phyloP scores from a whole-genome alignment of 2,888 invertebrate species.

The Arge pagana region DNA sequence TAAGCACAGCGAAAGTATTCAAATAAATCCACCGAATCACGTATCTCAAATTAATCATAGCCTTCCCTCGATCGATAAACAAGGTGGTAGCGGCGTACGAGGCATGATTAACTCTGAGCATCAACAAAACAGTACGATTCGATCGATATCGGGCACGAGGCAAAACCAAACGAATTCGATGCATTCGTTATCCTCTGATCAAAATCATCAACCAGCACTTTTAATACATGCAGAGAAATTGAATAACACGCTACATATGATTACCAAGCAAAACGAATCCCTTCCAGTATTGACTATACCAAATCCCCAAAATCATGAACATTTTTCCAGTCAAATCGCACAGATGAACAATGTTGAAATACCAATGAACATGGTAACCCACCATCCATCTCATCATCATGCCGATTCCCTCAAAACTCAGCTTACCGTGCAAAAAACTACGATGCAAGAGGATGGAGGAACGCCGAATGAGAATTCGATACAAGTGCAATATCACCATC shows the following conservation, averaged over 20 bases:
- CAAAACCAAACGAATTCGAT: slow-evolving; percentile 38
- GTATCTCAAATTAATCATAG: slow-evolving; percentile 17
- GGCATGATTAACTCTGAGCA: background rate
- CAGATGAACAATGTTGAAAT: slow-evolving; percentile 34
- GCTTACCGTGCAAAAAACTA: slow-evolving; percentile 11
- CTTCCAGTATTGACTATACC: slow-evolving; percentile 47
- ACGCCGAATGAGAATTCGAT: slow-evolving; percentile 37
- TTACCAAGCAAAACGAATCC: slow-evolving; percentile 48
- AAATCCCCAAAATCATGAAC: slow-evolving; percentile 45
- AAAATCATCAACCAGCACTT: slow-evolving; percentile 33
- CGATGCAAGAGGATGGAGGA: slow-evolving; percentile 29
- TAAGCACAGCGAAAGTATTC: slow-evolving; percentile 29
- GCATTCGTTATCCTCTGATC: slow-evolving; percentile 42
- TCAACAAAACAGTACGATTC: slow-evolving; percentile 20
- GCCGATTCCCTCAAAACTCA: slow-evolving; percentile 16
- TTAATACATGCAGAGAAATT: slow-evolving; percentile 30
- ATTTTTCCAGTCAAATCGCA: slow-evolving; percentile 47
- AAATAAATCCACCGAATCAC: slow-evolving; percentile 23
- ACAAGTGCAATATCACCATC: slow-evolving; percentile 38
- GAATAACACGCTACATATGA: slow-evolving; percentile 48
- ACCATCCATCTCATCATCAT: slow-evolving; percentile 28
- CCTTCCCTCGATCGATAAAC: slow-evolving; percentile 6
- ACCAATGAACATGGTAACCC: slow-evolving; percentile 35
- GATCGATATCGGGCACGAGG: slow-evolving; percentile 24
- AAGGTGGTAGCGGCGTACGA: background rate